Percentiles rank a stretch among this genome's conserved stretches.
Evolutionary conservation across 2,888 invertebrate species (phyloP).

Genomic region (Dichetophora obliterata): DNA sequence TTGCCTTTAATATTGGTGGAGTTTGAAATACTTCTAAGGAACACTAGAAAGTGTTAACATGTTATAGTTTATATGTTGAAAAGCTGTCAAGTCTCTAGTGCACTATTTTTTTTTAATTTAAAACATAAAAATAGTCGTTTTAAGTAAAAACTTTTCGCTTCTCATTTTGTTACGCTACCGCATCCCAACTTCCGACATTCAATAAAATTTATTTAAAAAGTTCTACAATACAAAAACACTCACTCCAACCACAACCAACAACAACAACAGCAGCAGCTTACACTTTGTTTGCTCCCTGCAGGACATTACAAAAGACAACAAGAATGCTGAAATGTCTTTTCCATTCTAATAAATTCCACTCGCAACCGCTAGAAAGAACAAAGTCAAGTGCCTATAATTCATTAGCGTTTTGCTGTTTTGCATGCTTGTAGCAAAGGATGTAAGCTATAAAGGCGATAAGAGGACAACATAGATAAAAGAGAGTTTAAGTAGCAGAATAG

Average conservation of each 20-base stretch:
- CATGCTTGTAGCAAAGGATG: slow-evolving; percentile 31
- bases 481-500: neutral
- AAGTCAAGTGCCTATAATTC: slow-evolving; percentile 24
- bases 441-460: neutral
- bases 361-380: neutral
- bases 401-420: slow-evolving; percentile 37
- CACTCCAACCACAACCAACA: neutral
- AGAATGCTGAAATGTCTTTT: neutral
- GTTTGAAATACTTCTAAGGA: too few relatives aligned
- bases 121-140: too few relatives aligned
- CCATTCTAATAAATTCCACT: slow-evolving; percentile 1
- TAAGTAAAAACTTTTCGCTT: too few relatives aligned
- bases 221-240: neutral
- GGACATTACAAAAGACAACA: slow-evolving; percentile 17
- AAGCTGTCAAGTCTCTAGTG: too few relatives aligned
- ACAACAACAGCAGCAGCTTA: neutral
- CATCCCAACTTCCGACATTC: too few relatives aligned
- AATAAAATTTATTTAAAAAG: too few relatives aligned
- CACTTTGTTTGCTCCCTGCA: neutral
- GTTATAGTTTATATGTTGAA: too few relatives aligned
- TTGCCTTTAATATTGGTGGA: too few relatives aligned
- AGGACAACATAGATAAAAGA: neutral
- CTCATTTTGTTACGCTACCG: too few relatives aligned
- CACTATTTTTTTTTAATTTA: too few relatives aligned
- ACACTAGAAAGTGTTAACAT: too few relatives aligned